Evolutionary conservation across 2,888 invertebrate genomes (phyloP).

Genomic region (Malthinus seriepunctatus): DNA sequence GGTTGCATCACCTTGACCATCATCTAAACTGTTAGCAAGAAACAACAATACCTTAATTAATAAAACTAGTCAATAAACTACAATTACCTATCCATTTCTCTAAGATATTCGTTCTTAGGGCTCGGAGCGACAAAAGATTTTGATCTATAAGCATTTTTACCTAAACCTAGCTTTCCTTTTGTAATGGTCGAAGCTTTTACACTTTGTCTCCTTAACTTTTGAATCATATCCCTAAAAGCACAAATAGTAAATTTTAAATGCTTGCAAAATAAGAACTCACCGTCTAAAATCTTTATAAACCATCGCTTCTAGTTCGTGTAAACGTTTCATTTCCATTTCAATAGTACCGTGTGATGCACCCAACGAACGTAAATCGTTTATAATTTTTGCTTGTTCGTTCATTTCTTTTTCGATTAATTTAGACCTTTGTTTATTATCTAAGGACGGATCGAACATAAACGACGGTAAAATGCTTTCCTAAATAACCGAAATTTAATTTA

Average conservation of each 20-base stretch:
- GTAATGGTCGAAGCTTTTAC: constrained; percentile 73
- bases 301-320: constrained; percentile 91
- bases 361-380: constrained; percentile 83
- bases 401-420: constrained; percentile 94
- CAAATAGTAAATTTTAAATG: neutral
- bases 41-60: constrained; percentile 3
- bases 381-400: constrained; percentile 95
- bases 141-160: constrained; percentile 69
- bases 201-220: constrained; percentile 83
- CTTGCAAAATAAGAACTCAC: constrained; percentile 46
- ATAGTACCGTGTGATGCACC: constrained; percentile 90
- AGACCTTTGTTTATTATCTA: constrained; percentile 84
- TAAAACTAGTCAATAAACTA: constrained; percentile 6
- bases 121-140: constrained; percentile 76
- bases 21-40: constrained; percentile 50
- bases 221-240: constrained; percentile 82
- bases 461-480: constrained; percentile 77
- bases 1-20: constrained; percentile 56
- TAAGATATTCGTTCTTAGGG: constrained; percentile 63
- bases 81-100: constrained; percentile 20
- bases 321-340: constrained; percentile 86
- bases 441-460: constrained; percentile 78
- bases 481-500: constrained; percentile 5
- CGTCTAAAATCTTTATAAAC: constrained; percentile 92
- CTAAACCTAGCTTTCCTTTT: constrained; percentile 75